Evolutionary conservation across 2,113 vertebrate genomes (phyloP).

Genomic region (Coturnix japonica): DNA sequence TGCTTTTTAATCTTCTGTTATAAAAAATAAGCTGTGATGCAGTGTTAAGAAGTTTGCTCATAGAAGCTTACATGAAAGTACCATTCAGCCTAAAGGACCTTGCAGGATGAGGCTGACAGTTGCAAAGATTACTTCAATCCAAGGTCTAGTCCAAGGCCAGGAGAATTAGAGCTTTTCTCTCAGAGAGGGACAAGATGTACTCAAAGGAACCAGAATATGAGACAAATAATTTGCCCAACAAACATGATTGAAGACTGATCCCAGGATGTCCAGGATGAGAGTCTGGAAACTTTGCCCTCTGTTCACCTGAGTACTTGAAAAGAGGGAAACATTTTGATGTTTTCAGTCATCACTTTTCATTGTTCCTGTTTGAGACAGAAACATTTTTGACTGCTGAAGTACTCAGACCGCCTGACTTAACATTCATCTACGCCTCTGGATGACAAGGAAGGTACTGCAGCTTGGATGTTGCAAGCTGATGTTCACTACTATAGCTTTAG

Average conservation of each 20-base stretch:
- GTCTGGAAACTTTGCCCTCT: neutral
- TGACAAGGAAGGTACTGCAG: accelerated
- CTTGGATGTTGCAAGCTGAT: accelerated
- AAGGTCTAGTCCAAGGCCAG: neutral
- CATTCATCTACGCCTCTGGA: neutral
- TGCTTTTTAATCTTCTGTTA: neutral
- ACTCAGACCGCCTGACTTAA: neutral
- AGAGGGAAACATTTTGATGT: neutral
- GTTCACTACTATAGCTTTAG: neutral
- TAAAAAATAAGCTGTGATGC: neutral
- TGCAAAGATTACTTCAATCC: neutral
- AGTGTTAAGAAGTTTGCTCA: neutral
- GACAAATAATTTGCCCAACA: neutral
- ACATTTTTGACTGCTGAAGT: neutral
- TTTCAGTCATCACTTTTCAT: neutral
- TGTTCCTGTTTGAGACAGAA: neutral
- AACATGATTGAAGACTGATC: neutral
- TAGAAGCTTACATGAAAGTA: neutral
- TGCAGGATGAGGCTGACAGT: neutral
- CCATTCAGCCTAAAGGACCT: neutral
- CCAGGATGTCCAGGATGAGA: neutral
- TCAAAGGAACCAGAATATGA: neutral
- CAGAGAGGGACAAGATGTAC: neutral
- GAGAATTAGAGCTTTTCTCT: neutral
- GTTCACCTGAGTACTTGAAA: neutral